phyloP scores from a whole-genome alignment of 2,888 invertebrate genomes.

The Erebia epiphron region DNA sequence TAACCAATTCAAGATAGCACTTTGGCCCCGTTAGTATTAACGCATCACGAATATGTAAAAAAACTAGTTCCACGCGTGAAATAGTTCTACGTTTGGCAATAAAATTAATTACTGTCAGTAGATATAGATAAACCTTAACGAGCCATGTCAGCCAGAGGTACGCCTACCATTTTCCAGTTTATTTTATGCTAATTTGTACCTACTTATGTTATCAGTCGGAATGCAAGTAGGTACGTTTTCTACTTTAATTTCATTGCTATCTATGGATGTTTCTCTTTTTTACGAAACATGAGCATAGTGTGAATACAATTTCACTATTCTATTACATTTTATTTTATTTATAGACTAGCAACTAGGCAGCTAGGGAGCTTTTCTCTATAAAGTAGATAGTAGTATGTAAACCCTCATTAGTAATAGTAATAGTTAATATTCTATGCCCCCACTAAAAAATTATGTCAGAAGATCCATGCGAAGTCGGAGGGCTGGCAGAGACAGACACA shows the following conservation, averaged over 20 bases:
- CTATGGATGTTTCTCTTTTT: not conserved
- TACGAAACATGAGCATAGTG: not conserved
- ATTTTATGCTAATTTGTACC: conserved; percentile 23
- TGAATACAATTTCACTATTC: too few species aligned
- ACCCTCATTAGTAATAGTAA: too few species aligned
- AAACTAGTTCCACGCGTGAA: conserved; percentile 25
- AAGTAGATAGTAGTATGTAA: too few species aligned
- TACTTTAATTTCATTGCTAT: conserved; percentile 9
- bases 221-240: conserved; percentile 16
- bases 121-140: conserved; percentile 25
- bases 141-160: not conserved
- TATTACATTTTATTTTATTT: too few species aligned
- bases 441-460: too few species aligned
- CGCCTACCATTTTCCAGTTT: conserved; percentile 21
- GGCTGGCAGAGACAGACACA: too few species aligned
- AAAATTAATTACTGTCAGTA: conserved; percentile 23
- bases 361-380: too few species aligned
- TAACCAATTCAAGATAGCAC: conserved; percentile 74
- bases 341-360: too few species aligned
- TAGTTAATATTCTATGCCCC: too few species aligned
- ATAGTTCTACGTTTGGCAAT: conserved; percentile 26
- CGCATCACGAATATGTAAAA: conserved; percentile 45
- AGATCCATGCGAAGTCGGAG: too few species aligned
- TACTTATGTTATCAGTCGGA: conserved; percentile 15
- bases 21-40: conserved; percentile 55